Evolutionary conservation across 2,113 vertebrate genomes (phyloP), one percentile per base, ranked within the genome.

Genomic region (Limnothrissa miodon): DNA sequence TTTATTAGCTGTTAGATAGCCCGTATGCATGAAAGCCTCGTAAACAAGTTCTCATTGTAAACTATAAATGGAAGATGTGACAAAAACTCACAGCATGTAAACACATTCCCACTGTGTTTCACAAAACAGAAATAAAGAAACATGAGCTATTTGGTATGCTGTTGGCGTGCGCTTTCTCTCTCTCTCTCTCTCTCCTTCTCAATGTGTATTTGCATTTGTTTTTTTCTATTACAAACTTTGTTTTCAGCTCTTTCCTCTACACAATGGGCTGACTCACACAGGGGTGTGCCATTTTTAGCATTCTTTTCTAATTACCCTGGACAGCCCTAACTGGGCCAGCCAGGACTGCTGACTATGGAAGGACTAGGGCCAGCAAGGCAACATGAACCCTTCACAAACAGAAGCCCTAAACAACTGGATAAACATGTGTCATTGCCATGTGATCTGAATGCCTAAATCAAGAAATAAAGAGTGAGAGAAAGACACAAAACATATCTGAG

Each of bases 41-140:
- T 59, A 81, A 44, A 53, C 48, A 84, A 56, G 51, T 23, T n/a
- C n/a, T n/a, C n/a, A n/a, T n/a, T n/a, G n/a, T n/a, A 17, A 74
- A 11, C 29, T 29, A 33, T 70, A 33, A 29, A 33, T 15, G 10
- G 2, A 1, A 74, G 33, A 17, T 74, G 33, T 11, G 66, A 13
- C 66, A 25, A 62, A 39, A 36, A 74, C 36, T 36, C 29, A 13
- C 8, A 29, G 25, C 29, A 29, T 25, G 11, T 9, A 33, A 33
- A 70, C 36, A 36, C 17, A 13, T 36, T 13, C 10, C 33, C 29
- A 21, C 19, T 21, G 29, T 66, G 33, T 33, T 13, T 39, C 29
- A 29, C 15, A 17, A 74, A 74, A 70, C 11, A 2, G 9, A 70
- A 29, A 70, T 33, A 70, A 70, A 70, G 62, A 70, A 33, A 70